Percentiles rank a stretch among this genome's conserved stretches.
These are phyloP conservation scores for Hoplostethus mediterraneus DNA, from an alignment of 2,797 vertebrate species.

Conservation along the genomic window DNA sequence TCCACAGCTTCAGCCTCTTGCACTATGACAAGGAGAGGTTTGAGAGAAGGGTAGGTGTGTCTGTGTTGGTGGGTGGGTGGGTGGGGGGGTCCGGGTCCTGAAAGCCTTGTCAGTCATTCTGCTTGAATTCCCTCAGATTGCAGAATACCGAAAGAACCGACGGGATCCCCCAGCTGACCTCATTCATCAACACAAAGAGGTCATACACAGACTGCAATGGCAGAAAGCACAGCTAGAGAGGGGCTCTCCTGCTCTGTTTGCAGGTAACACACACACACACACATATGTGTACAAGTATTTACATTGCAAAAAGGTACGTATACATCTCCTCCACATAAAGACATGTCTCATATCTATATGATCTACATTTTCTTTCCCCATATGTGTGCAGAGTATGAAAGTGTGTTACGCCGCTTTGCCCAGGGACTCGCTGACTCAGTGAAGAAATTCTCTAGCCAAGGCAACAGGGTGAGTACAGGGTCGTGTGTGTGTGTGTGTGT, in stretches of 20 bases:
- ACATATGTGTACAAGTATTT: background rate
- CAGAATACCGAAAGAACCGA: slow-evolving; percentile 81
- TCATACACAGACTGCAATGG: slow-evolving; percentile 87
- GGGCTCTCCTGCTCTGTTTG: slow-evolving; percentile 76
- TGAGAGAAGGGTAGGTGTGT: slow-evolving; percentile 86
- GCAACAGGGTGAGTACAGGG: slow-evolving; percentile 87
- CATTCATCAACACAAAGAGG: slow-evolving; percentile 85
- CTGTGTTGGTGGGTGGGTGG: slow-evolving; percentile 5
- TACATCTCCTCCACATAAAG: background rate
- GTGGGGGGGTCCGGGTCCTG: background rate
- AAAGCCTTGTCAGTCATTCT: slow-evolving; percentile 19
- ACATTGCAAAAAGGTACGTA: background rate
- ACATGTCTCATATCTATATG: background rate
- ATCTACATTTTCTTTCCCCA: slow-evolving; percentile 19
- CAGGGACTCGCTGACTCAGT: slow-evolving; percentile 89
- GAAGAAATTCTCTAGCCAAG: slow-evolving; percentile 88
- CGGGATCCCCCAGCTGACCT: slow-evolving; percentile 86
- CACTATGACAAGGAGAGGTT: slow-evolving; percentile 89
- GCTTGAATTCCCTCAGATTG: slow-evolving; percentile 77
- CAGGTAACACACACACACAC: slow-evolving; percentile 73
- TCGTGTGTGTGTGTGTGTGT: background rate
- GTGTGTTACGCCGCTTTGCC: slow-evolving; percentile 84
- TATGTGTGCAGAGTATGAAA: slow-evolving; percentile 85
- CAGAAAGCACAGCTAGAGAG: slow-evolving; percentile 89
- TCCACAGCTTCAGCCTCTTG: slow-evolving; percentile 91